Percentiles rank a stretch among this genome's conserved stretches.
These are phyloP conservation scores for Macrosoma leucophasiata DNA, from an alignment of 2,888 invertebrate genomes.

Conservation along the genomic window DNA sequence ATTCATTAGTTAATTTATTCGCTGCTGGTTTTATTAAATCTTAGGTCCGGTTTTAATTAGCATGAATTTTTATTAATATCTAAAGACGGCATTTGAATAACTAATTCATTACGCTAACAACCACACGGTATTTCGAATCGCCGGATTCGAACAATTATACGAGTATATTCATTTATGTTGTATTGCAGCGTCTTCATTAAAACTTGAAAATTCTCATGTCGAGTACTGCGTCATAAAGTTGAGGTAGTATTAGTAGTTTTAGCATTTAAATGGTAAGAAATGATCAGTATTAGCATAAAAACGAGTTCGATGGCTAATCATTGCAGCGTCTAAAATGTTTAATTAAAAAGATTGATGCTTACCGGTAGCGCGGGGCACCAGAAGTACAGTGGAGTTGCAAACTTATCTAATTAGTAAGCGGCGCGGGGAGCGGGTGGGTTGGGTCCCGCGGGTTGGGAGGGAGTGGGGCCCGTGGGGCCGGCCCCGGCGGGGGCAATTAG, in stretches of 20 bases:
- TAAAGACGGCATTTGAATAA: constrained; percentile 21
- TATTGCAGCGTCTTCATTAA: constrained; percentile 21
- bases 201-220: no score
- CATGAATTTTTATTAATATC: constrained; percentile 7
- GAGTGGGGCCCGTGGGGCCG: constrained; percentile 26
- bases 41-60: constrained; percentile 10
- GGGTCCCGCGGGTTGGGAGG: constrained; percentile 26
- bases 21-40: no score
- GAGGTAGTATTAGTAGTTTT: constrained; percentile 16
- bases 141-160: constrained; percentile 10
- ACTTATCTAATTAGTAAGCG: constrained; percentile 74
- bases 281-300: constrained; percentile 58
- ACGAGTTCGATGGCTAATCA: constrained; percentile 69
- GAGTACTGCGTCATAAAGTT: no score
- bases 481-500: constrained; percentile 61
- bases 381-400: constrained; percentile 74
- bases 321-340: constrained; percentile 73
- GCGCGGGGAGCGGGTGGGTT: constrained; percentile 31
- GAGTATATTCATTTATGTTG: no score
- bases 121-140: constrained; percentile 30
- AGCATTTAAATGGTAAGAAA: constrained; percentile 45
- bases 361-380: constrained; percentile 64
- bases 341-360: constrained; percentile 76
- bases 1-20: no score
- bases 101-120: constrained; percentile 40